Percentiles rank a stretch among this genome's conserved stretches.
These are phyloP conservation scores for Drosophila pseudotalamancana DNA, from an alignment of 2,888 invertebrate genomes.

Conservation along the genomic window DNA sequence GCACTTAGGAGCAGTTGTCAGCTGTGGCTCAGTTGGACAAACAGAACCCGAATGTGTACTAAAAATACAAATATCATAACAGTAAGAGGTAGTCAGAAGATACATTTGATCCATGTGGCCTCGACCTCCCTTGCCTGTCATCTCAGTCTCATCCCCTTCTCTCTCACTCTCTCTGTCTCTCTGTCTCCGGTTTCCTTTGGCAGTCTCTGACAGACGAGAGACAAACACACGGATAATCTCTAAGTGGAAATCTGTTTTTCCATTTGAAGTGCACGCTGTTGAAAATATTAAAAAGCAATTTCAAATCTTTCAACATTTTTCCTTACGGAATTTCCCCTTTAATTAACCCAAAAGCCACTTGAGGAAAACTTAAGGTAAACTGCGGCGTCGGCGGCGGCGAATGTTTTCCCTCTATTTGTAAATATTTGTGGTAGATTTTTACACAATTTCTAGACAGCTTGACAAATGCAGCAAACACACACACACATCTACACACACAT, in stretches of 20 bases:
- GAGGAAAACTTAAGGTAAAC: constrained; percentile 58
- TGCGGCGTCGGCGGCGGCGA: constrained; percentile 6
- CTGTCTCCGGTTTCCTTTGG: too few relatives aligned
- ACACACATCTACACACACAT: constrained; percentile 16
- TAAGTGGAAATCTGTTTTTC: constrained; percentile 68
- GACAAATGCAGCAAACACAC: constrained; percentile 41
- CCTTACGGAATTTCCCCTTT: constrained; percentile 48
- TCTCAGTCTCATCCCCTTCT: not conserved
- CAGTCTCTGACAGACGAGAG: constrained; percentile 16
- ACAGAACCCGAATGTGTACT: constrained; percentile 19
- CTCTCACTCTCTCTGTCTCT: too few relatives aligned
- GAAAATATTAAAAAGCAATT: constrained; percentile 78
- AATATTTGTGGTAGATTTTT: constrained; percentile 66
- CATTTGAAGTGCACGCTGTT: constrained; percentile 44
- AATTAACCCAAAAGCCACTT: constrained; percentile 73
- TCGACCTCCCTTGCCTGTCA: constrained; percentile 39
- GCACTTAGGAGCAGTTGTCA: constrained; percentile 39
- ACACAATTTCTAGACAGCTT: constrained; percentile 41
- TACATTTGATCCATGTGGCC: constrained; percentile 28
- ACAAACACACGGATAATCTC: constrained; percentile 51
- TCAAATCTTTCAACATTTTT: constrained; percentile 46
- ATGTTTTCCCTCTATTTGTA: constrained; percentile 48
- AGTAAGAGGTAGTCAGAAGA: constrained; percentile 6
- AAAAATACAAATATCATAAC: constrained; percentile 25
- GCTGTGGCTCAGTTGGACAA: constrained; percentile 35